Conservation (phyloP, 2,888 invertebrate genomes). For the Heteromurus nitidus region DNA sequence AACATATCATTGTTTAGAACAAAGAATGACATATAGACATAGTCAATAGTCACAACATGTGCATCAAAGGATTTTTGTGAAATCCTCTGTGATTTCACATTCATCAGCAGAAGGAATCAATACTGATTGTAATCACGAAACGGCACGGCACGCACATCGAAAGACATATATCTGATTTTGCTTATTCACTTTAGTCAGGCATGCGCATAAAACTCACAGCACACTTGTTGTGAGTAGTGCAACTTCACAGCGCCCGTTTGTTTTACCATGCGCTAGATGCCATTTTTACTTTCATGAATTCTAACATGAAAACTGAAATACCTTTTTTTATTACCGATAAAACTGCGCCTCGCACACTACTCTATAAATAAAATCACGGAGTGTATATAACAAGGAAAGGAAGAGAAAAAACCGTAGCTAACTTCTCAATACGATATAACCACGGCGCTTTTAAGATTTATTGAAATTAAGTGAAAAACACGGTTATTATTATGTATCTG, state of each 20-base stretch:
- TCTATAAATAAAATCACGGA: not conserved
- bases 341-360: not conserved
- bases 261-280: not conserved
- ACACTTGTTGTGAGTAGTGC: not conserved
- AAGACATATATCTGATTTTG: too few relatives aligned
- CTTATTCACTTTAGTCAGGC: too few relatives aligned
- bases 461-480: constrained; percentile 41
- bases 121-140: constrained; percentile 30
- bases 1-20: too few relatives aligned
- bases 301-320: not conserved
- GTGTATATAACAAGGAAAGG: not conserved
- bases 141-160: too few relatives aligned
- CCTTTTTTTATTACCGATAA: not conserved
- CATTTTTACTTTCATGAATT: constrained; percentile 57
- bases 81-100: too few relatives aligned
- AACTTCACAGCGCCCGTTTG: not conserved
- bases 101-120: constrained; percentile 30
- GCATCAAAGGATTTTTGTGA: too few relatives aligned
- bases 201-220: not conserved
- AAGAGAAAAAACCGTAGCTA: constrained; percentile 34
- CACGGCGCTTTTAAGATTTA: constrained; percentile 33
- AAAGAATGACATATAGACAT: too few relatives aligned
- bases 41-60: too few relatives aligned
- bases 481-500: constrained; percentile 11
- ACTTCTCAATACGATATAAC: constrained; percentile 37